A percentile compares a stretch with the other conserved stretches of the same genome.
phyloP scores from a whole-genome alignment of 2,888 invertebrate species.

The Yponomeuta evonymella region DNA sequence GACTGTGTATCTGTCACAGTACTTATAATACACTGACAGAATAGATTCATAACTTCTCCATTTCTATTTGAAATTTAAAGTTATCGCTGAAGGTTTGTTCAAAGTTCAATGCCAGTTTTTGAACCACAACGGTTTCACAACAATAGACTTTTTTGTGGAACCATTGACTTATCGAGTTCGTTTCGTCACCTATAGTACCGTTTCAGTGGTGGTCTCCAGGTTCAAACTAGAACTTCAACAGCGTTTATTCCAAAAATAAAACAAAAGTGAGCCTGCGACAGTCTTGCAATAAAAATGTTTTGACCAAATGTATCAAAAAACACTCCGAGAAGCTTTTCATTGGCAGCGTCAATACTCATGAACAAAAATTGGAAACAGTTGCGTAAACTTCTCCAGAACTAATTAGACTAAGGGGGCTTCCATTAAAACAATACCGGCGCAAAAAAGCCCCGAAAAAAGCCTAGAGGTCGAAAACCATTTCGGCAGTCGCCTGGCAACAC shows the following conservation, averaged over 20 bases:
- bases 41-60: too few species aligned
- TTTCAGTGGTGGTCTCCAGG: not conserved
- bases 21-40: too few species aligned
- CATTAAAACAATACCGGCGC: slow-evolving; percentile 11
- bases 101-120: too few species aligned
- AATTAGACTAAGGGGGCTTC: slow-evolving; percentile 6
- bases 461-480: slow-evolving; percentile 7
- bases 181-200: too few species aligned
- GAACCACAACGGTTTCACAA: too few species aligned
- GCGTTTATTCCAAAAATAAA: not conserved
- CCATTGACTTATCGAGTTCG: too few species aligned
- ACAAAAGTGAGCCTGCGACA: not conserved
- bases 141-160: too few species aligned
- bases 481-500: slow-evolving; percentile 51
- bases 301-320: not conserved
- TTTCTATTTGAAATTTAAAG: too few species aligned
- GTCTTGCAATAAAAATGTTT: not conserved
- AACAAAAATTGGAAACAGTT: not conserved
- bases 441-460: slow-evolving; percentile 8
- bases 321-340: not conserved
- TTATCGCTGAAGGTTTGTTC: too few species aligned
- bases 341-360: not conserved
- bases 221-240: not conserved
- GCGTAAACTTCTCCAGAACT: slow-evolving; percentile 6
- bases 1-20: too few species aligned